phyloP scores from a whole-genome alignment of 2,113 vertebrate genomes.

The Pampusana beccarii region DNA sequence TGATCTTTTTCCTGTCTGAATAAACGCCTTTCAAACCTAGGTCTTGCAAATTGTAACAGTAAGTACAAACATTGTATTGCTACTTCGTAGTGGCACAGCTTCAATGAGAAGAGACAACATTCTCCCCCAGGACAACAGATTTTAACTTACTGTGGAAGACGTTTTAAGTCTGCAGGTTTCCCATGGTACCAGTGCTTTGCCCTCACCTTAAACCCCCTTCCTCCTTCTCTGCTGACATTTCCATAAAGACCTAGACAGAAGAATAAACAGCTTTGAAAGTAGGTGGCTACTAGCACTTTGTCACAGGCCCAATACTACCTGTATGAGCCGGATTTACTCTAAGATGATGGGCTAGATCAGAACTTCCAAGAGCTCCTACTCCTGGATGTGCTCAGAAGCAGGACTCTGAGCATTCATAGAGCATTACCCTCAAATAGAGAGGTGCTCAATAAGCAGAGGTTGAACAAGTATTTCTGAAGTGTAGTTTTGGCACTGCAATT shows the following conservation, averaged over 20 bases:
- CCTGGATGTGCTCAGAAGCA: background rate
- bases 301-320: background rate
- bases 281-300: background rate
- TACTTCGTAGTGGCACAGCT: background rate
- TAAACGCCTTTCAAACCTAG: background rate
- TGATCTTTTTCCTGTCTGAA: background rate
- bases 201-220: background rate
- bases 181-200: background rate
- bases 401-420: background rate
- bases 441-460: background rate
- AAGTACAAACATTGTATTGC: background rate
- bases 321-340: background rate
- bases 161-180: background rate
- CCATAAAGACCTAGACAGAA: background rate
- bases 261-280: background rate
- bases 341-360: background rate
- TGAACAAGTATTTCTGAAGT: background rate
- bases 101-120: background rate
- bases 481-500: background rate
- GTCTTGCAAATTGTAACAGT: background rate
- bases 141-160: background rate
- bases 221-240: background rate
- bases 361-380: background rate
- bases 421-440: background rate
- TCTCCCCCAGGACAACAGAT: background rate